Evolutionary conservation across 2,797 vertebrate genomes (phyloP), one percentile per base, ranked within the genome.

Genomic region (Hozukius guyotensis): DNA sequence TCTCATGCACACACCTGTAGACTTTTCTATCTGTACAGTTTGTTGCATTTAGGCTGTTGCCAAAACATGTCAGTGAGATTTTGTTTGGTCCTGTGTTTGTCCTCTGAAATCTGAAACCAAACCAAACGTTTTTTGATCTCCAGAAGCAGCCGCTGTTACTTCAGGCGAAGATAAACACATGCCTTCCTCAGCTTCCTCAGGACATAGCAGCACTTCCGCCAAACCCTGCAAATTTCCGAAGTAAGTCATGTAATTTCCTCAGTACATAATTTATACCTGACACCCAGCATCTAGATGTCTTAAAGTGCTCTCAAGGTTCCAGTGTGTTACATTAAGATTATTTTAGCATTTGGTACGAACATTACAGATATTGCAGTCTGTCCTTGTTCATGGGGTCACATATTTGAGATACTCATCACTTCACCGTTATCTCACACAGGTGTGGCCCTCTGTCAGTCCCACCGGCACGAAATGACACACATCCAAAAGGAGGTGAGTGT

Each of bases 231-330:
- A 0, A 12, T 49, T 20, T 67, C 59, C 82, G 2, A 27, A 31
- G 93, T 94, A 65, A 93, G 93, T 89, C 6, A 4, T 24, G 93
- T 89, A 5, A 78, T 31, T 84, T 78, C 25, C 65, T 11, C 53
- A 53, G 24, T 22, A 8, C 46, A 78, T 13, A 25, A 56, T 36
- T 10, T 38, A 65, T n/a, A 36, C 12, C 5, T 53, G 27, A 62
- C 20, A 68, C 4, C 13, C 11, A 7, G n/a, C 42, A 25, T 66
- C 13, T 49, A 11, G 18, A 56, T 68, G 14, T 24, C 12, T 65
- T 57, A 8, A 42, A 53, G 34, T 79, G 6, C 2, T 55, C 29
- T 20, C 3, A 29, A 10, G 59, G 6, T 34, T 46, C 14, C 31
- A 16, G 22, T 32, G 36, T 31, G 6, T 69, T 46, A 77, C n/a